phyloP scores from a whole-genome alignment of 2,797 vertebrate genomes.

The Carcharodon carcharias region DNA sequence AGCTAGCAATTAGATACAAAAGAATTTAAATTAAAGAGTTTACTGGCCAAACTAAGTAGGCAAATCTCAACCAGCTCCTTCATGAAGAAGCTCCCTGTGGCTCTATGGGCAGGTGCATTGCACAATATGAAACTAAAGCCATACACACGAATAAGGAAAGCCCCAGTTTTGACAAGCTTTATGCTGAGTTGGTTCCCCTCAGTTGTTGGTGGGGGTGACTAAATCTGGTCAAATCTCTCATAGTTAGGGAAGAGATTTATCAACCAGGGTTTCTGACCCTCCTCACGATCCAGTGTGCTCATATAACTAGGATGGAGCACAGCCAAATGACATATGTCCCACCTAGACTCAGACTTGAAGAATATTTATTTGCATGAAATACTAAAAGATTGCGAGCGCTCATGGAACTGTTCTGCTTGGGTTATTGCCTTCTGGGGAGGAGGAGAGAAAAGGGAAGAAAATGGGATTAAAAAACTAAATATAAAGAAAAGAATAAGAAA shows the following conservation, averaged over 20 bases:
- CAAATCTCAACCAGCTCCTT: neutral
- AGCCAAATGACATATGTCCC: neutral
- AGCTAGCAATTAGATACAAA: neutral
- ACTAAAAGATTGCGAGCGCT: neutral
- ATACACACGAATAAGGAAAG: neutral
- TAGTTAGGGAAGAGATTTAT: neutral
- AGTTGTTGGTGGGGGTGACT: neutral
- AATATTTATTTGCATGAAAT: neutral
- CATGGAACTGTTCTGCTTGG: neutral
- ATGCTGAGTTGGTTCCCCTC: neutral
- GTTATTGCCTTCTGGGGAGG: neutral
- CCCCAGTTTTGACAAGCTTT: neutral
- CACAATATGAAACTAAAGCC: neutral
- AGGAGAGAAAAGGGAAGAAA: rapidly evolving
- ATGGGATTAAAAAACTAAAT: neutral
- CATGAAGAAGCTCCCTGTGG: neutral
- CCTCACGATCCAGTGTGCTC: neutral
- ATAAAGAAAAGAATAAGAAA: conserved; percentile 18
- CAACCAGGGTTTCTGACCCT: neutral
- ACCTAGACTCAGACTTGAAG: neutral
- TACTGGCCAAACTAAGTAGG: neutral
- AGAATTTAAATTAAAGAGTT: neutral
- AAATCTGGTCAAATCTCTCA: neutral
- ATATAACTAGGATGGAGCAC: neutral
- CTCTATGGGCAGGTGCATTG: neutral